Percentiles rank a stretch among this genome's conserved stretches.
phyloP scores from a whole-genome alignment of 2,888 invertebrate genomes.

The Teleiodes luculella region DNA sequence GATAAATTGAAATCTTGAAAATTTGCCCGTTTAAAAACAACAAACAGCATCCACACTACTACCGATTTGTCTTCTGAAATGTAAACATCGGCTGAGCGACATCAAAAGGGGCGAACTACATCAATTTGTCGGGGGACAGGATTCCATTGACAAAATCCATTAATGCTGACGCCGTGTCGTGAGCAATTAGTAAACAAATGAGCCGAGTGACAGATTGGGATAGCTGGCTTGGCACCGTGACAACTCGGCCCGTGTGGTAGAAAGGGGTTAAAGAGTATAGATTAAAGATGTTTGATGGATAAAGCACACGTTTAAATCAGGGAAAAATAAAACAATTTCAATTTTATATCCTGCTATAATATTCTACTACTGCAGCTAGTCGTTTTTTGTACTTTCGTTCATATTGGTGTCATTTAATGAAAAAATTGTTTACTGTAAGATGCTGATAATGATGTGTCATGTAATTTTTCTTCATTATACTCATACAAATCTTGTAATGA shows the following conservation, averaged over 20 bases:
- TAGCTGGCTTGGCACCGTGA: conserved; percentile 60
- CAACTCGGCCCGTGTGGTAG: conserved; percentile 37
- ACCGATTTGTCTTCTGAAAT: conserved; percentile 60
- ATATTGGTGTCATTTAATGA: too few relatives aligned
- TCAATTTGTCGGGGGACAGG: conserved; percentile 43
- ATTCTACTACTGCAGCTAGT: too few relatives aligned
- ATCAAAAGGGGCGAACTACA: conserved; percentile 52
- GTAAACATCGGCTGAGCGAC: conserved; percentile 59
- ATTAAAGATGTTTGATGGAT: neutral
- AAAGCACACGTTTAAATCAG: neutral
- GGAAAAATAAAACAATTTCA: neutral
- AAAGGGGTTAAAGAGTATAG: conserved; percentile 22
- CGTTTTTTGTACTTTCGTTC: too few relatives aligned
- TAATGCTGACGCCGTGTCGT: conserved; percentile 58
- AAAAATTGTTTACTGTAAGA: too few relatives aligned
- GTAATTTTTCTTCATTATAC: too few relatives aligned
- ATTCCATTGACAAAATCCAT: conserved; percentile 75
- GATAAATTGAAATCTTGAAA: conserved; percentile 18
- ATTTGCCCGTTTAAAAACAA: neutral
- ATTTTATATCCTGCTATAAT: too few relatives aligned
- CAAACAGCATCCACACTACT: conserved; percentile 16
- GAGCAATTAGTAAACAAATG: conserved; percentile 75
- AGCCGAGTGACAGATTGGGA: conserved; percentile 69
- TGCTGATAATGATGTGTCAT: too few relatives aligned
- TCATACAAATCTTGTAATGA: too few relatives aligned